Conservation (phyloP, 1,140 invertebrate genomes). For the Pararge aegeria region DNA sequence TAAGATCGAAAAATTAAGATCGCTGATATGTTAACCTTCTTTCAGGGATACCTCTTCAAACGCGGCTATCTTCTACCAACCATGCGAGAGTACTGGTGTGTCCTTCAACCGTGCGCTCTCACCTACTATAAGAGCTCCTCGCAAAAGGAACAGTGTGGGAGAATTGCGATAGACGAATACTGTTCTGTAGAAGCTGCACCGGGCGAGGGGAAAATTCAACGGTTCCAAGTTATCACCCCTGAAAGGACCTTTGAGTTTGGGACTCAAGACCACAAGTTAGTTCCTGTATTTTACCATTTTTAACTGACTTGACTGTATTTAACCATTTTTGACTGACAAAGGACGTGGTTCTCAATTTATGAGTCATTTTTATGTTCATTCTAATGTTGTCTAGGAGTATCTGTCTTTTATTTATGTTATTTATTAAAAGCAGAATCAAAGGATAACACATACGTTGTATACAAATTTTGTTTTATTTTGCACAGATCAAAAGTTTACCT, state of each 20-base stretch:
- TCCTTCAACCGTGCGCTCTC: constrained; percentile 86
- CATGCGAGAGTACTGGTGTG: constrained; percentile 90
- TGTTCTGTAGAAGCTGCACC: constrained; percentile 83
- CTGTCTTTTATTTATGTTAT: too few relatives aligned
- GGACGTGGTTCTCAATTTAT: too few relatives aligned
- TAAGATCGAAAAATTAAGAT: neutral
- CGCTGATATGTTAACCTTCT: constrained; percentile 10
- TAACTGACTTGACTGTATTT: neutral
- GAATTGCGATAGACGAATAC: constrained; percentile 83
- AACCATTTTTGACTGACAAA: too few relatives aligned
- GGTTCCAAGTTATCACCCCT: constrained; percentile 81
- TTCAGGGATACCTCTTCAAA: constrained; percentile 85
- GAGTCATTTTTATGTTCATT: too few relatives aligned
- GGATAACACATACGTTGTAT: too few relatives aligned
- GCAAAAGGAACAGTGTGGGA: constrained; percentile 86
- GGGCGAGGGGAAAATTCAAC: constrained; percentile 79
- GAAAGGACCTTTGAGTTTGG: constrained; percentile 85
- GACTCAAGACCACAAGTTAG: constrained; percentile 84
- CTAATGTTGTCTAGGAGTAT: too few relatives aligned
- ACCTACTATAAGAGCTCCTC: constrained; percentile 87
- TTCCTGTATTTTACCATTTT: neutral
- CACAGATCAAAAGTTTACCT: too few relatives aligned
- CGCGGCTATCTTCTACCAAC: constrained; percentile 87
- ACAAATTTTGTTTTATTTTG: too few relatives aligned
- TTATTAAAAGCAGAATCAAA: too few relatives aligned